Evolutionary conservation across 2,797 vertebrate genomes (phyloP), one percentile per base, ranked within the genome.

Genomic region (Apodemus agrarius): DNA sequence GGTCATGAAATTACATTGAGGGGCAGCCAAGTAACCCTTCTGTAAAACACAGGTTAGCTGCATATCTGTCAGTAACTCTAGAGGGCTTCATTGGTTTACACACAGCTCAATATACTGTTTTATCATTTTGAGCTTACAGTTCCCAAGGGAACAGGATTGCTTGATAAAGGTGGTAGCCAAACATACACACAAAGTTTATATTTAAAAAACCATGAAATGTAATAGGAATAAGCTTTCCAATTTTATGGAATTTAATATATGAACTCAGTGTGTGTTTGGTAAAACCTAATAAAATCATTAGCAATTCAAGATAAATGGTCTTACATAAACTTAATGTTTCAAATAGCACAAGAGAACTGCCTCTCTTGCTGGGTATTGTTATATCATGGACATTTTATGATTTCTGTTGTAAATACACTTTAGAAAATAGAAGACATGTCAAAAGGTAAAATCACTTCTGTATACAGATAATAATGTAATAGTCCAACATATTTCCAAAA

Each of bases 171-270:
- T 93, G 12, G 12, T 69, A 83, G 54, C 54, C 17, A 34, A 65
- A 65, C 22, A 57, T 43, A 3, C 59, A 75, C 75, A 95, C 75
- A 95, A 67, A 11, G 65, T 0, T 90, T 81, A 52, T 14, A 46
- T 80, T 93, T 80, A 24, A 1, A 75, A 81, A 59, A 93, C 46
- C 69, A 34, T 76, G 46, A 59, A 76, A 14, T 85, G 65, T 65
- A 91, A 86, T 12, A 21, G 67, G 11, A 79, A 52, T 87, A 89
- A 49, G 13, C 83, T 90, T 74, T 81, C 34, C 29, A 43, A 13
- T 85, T 96, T 91, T 95, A 88, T 9, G 61, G 90, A 88, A 6
- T 86, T 89, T 89, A 9, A 16, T 54, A 24, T 94, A 2, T 74
- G 79, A 75, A 14, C 4, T 89, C 37, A 86, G 13, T 80, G 67